These are phyloP conservation scores for Aquatica leii DNA, from an alignment of 2,888 invertebrate genomes.

Conservation along the genomic window DNA sequence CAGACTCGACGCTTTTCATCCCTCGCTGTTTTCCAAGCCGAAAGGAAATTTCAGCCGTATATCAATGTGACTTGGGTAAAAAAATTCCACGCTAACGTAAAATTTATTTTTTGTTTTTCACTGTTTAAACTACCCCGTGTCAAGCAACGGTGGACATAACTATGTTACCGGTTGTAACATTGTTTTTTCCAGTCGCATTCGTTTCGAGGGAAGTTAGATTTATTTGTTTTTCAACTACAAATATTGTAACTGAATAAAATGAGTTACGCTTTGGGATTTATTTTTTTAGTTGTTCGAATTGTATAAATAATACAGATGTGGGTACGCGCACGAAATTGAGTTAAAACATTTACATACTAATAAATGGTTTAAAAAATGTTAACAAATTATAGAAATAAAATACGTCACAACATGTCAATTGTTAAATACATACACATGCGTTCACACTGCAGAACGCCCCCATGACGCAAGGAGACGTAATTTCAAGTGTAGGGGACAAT, in stretches of 20 bases:
- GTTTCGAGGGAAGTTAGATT: conserved; percentile 38
- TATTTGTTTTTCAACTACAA: conserved; percentile 42
- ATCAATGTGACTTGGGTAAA: conserved; percentile 17
- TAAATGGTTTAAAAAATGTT: background rate
- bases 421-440: conserved; percentile 42
- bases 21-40: conserved; percentile 19
- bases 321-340: no score
- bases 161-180: conserved; percentile 34
- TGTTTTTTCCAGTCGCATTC: conserved; percentile 36
- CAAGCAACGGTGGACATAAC: conserved; percentile 30
- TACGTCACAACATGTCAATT: conserved; percentile 55
- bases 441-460: conserved; percentile 40
- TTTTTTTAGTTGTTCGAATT: no score
- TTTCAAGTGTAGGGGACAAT: conserved; percentile 46
- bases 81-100: background rate
- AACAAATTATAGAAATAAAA: conserved; percentile 55
- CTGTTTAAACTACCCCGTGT: conserved; percentile 21
- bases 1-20: conserved; percentile 39
- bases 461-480: conserved; percentile 45
- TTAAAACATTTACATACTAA: no score
- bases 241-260: conserved; percentile 21
- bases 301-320: no score
- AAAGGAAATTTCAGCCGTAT: conserved; percentile 28
- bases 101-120: conserved; percentile 16
- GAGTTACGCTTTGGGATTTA: background rate